Base-by-base conservation (phyloP, 1,140 invertebrate species). In the Pseudachorutes palmiensis region DNA sequence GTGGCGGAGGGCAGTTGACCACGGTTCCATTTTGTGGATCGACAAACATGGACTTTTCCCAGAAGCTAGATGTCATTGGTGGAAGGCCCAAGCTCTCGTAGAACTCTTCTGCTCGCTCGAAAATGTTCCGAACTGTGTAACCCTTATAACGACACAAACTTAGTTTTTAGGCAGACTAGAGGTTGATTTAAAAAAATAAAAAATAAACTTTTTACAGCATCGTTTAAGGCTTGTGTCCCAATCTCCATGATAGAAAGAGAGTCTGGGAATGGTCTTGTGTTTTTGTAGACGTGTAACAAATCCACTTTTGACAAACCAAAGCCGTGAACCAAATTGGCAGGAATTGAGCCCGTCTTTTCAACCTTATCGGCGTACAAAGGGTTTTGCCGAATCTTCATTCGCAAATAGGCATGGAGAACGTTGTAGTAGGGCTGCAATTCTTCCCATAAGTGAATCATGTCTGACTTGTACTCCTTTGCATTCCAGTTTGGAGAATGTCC, bases 401-500 rank as follows among this genome's bases (percentile, higher is more conserved):
- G 82, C 0, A 94, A 89, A 74, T 94, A 96, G 0, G 90, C 88
- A 72, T 96, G 93, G 0, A 97, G 75, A 76, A 94, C 85, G 60
- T 87, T 75, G 75, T 95, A 96, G 0, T 93, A 77, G 0, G 91
- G 92, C 69, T 84, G 84, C 2, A 96, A 75, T 74, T 92, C 82
- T 19, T 82, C 74, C 85, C 87, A 91, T 0, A 92, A 74, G n/a
- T 77, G 76, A 63, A 84, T 80, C 60, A 90, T 77, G 69, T 88
- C 82, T 1, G 82, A 75, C 65, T 82, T 78, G 69, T 88, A 85
- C 33, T 83, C 80, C 0, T 78, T 74, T 16, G 81, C 77, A 22
- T 59, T 67, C 64, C 64, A 72, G 1, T 60, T 31, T 5, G 45
- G 14, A 3, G 28, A 16, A 19, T 45, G 22, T 12, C 57, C 65